Base-by-base conservation (phyloP, 2,113 vertebrate species). In the Echinops telfairi region DNA sequence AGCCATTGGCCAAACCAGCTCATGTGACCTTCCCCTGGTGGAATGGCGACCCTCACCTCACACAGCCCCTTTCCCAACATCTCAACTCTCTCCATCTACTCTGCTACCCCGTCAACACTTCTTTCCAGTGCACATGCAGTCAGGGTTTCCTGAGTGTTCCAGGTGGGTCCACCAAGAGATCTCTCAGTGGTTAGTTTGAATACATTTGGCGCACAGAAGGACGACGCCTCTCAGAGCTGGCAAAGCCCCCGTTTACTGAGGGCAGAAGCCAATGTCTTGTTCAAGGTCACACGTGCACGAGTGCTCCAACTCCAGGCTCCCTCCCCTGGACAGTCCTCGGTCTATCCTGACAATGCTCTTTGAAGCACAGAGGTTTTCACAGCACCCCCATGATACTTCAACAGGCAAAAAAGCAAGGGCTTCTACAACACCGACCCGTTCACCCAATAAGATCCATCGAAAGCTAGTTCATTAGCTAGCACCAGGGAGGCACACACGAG, bases 251-350 rank as follows among this genome's bases (percentile, higher is more conserved):
- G n/a, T 62, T 92, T 20, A 84, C 71, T 79, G 64, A 89, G 88
- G 88, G 83, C 62, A 93, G 83, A 92, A 85, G 83, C 71, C 64
- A 47, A 89, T 80, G 83, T 85, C 88, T 87, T 81, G 31, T 27
- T 80, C 73, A 62, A 94, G 88, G 85, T 87, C 86, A 92, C 40
- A 40, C 40, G 40, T 40, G 40, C 7, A 40, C 40, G 4, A 40
- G 40, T 40, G 40, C 40, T 40, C 40, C 7, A 40, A 40, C 40
- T 40, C 36, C 33, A 81, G 88, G 86, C 86, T 93, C 90, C 71
- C 73, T 86, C 19, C 40, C 79, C n/a, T 19, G 5, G 40, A 73
- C 53, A 14, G 29, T 1, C 47, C 31, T n/a, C 66, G 27, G 66
- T 47, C 78, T 36, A 14, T 19, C 29, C 15, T 53, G 6, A 19